A percentile compares a stretch with the other conserved stretches of the same genome.
These are phyloP conservation scores for Polyergus mexicanus DNA, from an alignment of 1,140 invertebrate genomes.

Conservation along the genomic window DNA sequence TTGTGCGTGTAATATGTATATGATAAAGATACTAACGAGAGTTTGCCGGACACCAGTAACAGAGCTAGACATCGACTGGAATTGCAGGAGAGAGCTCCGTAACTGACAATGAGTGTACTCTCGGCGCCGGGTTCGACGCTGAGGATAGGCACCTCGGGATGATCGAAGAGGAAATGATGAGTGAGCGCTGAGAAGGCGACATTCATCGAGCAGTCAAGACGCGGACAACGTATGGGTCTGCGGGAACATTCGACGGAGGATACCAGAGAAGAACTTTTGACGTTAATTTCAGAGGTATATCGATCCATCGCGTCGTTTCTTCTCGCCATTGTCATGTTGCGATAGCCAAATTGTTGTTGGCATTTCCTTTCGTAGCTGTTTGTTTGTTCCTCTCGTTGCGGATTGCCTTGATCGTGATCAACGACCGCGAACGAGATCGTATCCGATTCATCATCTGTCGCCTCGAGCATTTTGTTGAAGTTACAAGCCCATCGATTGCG, in stretches of 20 bases:
- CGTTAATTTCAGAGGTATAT: slow-evolving; percentile 70
- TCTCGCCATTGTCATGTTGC: slow-evolving; percentile 56
- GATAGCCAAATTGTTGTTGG: slow-evolving; percentile 65
- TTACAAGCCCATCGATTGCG: slow-evolving; percentile 16
- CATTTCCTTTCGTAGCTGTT: background rate
- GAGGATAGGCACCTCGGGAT: slow-evolving; percentile 83
- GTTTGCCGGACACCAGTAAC: slow-evolving; percentile 82
- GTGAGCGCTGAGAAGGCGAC: slow-evolving; percentile 83
- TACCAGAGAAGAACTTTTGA: slow-evolving; percentile 68
- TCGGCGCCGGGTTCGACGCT: slow-evolving; percentile 81
- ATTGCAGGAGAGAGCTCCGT: slow-evolving; percentile 75
- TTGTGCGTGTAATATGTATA: background rate
- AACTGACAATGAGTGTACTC: slow-evolving; percentile 82
- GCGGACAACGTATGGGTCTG: slow-evolving; percentile 82
- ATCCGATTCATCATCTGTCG: slow-evolving; percentile 20
- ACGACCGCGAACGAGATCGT: background rate
- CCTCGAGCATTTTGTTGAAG: background rate
- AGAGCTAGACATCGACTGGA: slow-evolving; percentile 83
- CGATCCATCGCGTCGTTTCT: slow-evolving; percentile 48
- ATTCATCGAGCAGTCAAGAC: slow-evolving; percentile 82
- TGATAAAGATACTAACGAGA: slow-evolving; percentile 79
- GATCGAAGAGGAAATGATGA: slow-evolving; percentile 84
- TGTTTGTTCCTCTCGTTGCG: background rate
- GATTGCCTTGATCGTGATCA: background rate
- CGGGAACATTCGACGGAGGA: slow-evolving; percentile 80